Conservation (phyloP, 2,797 vertebrate species). For the Paratrypauchen microcephalus region DNA sequence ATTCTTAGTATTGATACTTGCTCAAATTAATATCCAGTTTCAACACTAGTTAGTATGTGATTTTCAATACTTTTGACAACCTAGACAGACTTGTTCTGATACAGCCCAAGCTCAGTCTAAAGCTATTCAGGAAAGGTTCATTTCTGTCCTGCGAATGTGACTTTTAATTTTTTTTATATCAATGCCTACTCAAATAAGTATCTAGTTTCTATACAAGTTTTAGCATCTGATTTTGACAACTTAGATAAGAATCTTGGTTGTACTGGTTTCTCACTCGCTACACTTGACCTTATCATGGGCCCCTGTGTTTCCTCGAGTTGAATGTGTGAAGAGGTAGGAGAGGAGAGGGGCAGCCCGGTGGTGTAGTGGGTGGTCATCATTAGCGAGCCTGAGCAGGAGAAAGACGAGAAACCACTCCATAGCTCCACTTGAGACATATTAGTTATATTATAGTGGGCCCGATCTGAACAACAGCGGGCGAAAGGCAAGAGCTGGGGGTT, state of each 20-base stretch:
- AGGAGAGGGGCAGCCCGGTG: constrained; percentile 52
- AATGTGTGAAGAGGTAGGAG: constrained; percentile 62
- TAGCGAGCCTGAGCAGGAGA: constrained; percentile 67
- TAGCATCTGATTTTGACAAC: no score
- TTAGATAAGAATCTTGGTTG: constrained; percentile 52
- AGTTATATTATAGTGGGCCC: constrained; percentile 76
- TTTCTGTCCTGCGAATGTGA: no score
- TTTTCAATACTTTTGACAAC: no score
- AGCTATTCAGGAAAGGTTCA: no score
- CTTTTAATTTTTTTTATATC: no score
- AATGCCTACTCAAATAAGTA: no score
- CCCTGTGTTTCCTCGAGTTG: constrained; percentile 45
- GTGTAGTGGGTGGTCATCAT: constrained; percentile 84
- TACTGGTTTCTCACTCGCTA: constrained; percentile 51
- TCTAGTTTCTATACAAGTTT: no score
- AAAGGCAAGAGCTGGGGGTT: constrained; percentile 40
- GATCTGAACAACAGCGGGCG: constrained; percentile 55
- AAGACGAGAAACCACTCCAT: constrained; percentile 74
- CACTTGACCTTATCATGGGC: constrained; percentile 75
- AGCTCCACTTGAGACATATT: constrained; percentile 82
- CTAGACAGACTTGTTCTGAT: no score
- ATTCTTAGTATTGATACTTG: no score
- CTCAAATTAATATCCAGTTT: no score
- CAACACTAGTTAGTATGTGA: no score
- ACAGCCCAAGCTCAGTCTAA: no score